Evolutionary conservation across 2,797 vertebrate genomes (phyloP), one percentile per base, ranked within the genome.

Genomic region (Erpetoichthys calabaricus): DNA sequence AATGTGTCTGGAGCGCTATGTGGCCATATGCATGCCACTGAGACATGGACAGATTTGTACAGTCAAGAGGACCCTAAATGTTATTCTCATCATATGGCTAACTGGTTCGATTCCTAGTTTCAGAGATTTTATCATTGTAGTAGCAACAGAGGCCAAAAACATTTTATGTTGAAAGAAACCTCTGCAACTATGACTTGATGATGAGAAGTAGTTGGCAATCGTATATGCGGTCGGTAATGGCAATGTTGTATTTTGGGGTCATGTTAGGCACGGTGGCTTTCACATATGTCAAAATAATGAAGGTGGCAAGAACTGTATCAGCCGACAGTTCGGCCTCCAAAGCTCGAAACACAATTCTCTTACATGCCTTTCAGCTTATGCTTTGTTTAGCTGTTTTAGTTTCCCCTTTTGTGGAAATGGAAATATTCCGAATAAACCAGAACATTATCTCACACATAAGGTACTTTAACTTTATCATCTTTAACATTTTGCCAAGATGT

Each of bases 401-500:
- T 71, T 65, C 61, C 3, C 70, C 73, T 3, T 56, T 73, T 2
- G 59, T 70, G n/a, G 72, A 75, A 64, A 7, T 1, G 42, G 68
- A 59, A 44, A 5, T 68, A 3, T 50, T 58, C 49, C 45, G 62
- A 7, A 42, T 59, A 25, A 46, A 70, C 58, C 5, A 56, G 2
- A 47, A 57, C 4, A 7, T 67, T 6, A 65, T 67, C 55, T 1
- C 49, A 8, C 73, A 85, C 52, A 7, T 83, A 0, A 72, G 62
- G 56, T 75, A 64, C 66, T 70, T 84, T 10, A 76, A 73, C 63
- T 84, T 59, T 55, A 81, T 83, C 57, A 78, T 74, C 47, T 85
- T 86, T 45, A 56, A 81, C 1, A 62, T 84, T 2, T 56, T 80
- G 9, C 84, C 83, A 0, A 78, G 80, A 45, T 78, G 83, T 45